Base-by-base conservation (phyloP, 2,113 vertebrate genomes). In the Tenrec ecaudatus region DNA sequence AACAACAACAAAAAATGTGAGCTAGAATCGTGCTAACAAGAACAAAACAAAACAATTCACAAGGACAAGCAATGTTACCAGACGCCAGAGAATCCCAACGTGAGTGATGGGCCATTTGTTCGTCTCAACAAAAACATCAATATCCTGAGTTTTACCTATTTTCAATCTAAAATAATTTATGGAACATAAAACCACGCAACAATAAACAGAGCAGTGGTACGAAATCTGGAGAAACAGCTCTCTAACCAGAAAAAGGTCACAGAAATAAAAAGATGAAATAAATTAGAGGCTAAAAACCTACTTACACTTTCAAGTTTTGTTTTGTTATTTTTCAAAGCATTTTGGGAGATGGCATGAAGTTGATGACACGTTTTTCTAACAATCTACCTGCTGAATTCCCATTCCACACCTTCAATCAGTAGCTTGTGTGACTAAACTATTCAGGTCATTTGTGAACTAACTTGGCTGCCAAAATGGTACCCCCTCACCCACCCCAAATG, bases 201-300 rank as follows among this genome's bases (percentile, higher is more conserved):
- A 92, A 89, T 96, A 96, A 96, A 91, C 75, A 77, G 69, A 92
- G 95, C 93, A 96, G 86, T 75, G 87, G 71, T 89, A 94, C 96
- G 95, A 57, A 95, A 64, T 93, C 93, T 95, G 38, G 16, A 86
- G 95, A 90, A 87, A 96, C 66, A 96, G 88, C 95, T 83, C 86
- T 95, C 87, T 95, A 97, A 90, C 75, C 84, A 97, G 90, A 92
- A 96, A 93, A 97, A 92, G 93, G 92, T 93, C 92, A 97, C 96
- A 97, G 90, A 94, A 95, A 97, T 89, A 95, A 96, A 93, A 87
- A 96, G 94, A 95, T 92, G 78, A 98, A 98, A 98, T 98, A 98
- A 98, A 98, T 98, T 98, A 98, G 98, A 95, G 88, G 90, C 47
- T 96, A 97, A 82, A 97, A 93, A 86, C 91, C 92, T n/a, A n/a